Conservation (phyloP, 2,797 vertebrate species). For the Smutsia gigantea region DNA sequence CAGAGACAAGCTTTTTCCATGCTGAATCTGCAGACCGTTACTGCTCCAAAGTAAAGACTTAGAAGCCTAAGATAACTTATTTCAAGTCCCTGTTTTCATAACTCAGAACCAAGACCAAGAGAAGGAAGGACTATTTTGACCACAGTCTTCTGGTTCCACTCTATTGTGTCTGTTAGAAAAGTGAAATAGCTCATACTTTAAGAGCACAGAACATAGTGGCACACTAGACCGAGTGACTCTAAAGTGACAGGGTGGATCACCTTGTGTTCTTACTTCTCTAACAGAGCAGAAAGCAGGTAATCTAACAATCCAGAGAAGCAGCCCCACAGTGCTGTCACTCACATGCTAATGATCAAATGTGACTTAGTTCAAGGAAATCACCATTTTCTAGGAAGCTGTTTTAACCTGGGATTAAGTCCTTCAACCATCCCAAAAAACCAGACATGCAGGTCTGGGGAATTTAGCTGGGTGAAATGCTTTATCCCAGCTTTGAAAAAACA, state of each 20-base stretch:
- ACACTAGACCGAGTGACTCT: background rate
- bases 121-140: background rate
- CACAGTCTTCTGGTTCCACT: background rate
- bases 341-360: background rate
- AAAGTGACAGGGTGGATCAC: accelerated
- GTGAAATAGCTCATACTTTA: background rate
- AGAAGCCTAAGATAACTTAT: background rate
- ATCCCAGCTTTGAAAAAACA: background rate
- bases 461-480: background rate
- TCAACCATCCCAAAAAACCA: background rate
- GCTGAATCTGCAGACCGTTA: background rate
- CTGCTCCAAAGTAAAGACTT: background rate
- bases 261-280: background rate
- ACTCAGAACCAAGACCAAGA: background rate
- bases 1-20: background rate
- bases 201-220: background rate
- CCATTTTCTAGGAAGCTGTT: background rate
- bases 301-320: background rate
- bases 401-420: background rate
- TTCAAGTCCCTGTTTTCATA: background rate
- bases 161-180: background rate
- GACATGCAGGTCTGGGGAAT: background rate
- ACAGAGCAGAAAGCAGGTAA: background rate
- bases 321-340: no score
- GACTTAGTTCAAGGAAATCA: background rate